Evolutionary conservation across 2,888 invertebrate species (phyloP), one percentile per base, ranked within the genome.

Genomic region (Cylindroiulus punctatus): DNA sequence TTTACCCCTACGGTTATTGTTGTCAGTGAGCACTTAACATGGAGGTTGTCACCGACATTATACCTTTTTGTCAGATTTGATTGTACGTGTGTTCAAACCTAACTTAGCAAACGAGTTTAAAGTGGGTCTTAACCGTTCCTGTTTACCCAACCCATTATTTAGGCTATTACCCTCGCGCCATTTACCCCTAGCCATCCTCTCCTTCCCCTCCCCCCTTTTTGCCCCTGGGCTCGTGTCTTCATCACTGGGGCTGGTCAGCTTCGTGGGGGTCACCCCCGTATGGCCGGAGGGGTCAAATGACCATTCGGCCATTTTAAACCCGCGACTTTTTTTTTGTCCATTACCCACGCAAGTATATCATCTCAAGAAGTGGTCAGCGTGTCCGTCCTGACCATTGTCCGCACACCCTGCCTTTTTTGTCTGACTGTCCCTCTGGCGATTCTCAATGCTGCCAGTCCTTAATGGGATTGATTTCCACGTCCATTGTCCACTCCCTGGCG

Each of bases 111-210:
- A 84, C 52, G 84, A 42, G 52, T 47, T 84, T 44, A 47, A 52
- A 84, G 52, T 42, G 44, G 32, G 84, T 52, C 52, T 84, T 83
- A 42, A 83, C 42, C 44, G 44, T 47, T 30, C 10, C 84, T 84
- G 84, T 84, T 84, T 47, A 84, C 44, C 52, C 52, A 84, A 47
- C 84, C 47, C 84, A 76, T 76, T 76, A 76, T 76, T 76, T 76
- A 76, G 76, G 30, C 30, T 76, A 76, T 76, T 76, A 76, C 76
- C 17, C 76, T 0, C 76, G 76, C 30, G 30, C 32, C 76, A 76
- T 32, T 76, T 76, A 76, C 76, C 76, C 76, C 76, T 76, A 76
- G 30, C 76, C 76, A 30, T 76, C 76, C 76, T 76, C 76, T 14
- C 76, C 76, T 76, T 30, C 14, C 22, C 26, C 22, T 26, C 65